phyloP scores from a whole-genome alignment of 2,797 vertebrate genomes.

The Mus caroli region DNA sequence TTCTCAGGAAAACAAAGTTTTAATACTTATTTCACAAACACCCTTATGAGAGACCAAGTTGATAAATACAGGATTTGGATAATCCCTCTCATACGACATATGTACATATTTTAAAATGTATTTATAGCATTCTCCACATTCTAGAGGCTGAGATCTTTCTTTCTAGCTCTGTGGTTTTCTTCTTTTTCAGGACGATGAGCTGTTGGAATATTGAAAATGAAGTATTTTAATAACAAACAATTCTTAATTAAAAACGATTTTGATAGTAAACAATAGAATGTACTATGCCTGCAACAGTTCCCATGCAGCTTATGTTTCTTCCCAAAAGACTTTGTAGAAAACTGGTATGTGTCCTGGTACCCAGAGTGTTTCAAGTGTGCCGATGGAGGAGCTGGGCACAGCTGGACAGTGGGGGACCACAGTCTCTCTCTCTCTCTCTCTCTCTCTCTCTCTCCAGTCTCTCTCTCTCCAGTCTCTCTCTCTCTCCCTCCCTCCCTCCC shows the following conservation, averaged over 20 bases:
- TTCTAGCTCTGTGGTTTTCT: constrained; percentile 35
- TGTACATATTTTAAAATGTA: background rate
- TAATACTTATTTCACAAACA: background rate
- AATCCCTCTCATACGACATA: background rate
- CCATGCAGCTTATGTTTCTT: background rate
- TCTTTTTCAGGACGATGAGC: background rate
- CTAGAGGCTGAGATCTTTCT: background rate
- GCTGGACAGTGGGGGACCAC: too few species aligned
- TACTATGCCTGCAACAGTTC: background rate
- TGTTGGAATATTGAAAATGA: background rate
- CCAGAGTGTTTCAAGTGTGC: background rate
- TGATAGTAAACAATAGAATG: background rate
- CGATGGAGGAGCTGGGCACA: background rate
- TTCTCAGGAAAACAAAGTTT: background rate
- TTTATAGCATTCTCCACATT: background rate
- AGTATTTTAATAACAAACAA: background rate
- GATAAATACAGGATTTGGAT: constrained; percentile 5
- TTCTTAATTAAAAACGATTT: background rate
- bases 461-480: too few species aligned
- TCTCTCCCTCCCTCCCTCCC: too few species aligned
- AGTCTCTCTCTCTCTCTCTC: too few species aligned
- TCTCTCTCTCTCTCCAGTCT: too few species aligned
- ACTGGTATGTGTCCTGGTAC: background rate
- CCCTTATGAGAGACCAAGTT: background rate
- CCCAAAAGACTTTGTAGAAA: background rate